Evolutionary conservation across 2,113 vertebrate species (phyloP).

Genomic region (Limanda limanda): DNA sequence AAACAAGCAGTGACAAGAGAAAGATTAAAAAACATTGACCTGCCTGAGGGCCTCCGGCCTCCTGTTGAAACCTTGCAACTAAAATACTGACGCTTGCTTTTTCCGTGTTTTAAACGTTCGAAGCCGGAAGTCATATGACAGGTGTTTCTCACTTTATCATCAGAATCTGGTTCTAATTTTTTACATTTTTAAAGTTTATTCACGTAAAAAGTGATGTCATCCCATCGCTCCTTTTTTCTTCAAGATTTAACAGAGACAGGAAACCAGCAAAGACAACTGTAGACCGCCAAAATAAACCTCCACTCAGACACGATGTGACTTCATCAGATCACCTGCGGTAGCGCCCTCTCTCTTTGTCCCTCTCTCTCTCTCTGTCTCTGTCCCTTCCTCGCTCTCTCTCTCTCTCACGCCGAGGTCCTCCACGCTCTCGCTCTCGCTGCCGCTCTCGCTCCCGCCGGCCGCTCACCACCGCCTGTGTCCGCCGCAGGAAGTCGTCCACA

Average conservation of each 20-base stretch:
- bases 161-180: conserved; percentile 11
- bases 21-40: background rate
- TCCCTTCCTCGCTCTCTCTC: conserved; percentile 84
- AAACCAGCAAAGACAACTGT: conserved; percentile 13
- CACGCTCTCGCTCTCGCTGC: conserved; percentile 91
- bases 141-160: background rate
- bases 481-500: conserved; percentile 96
- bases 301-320: conserved; percentile 13
- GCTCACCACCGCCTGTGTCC: conserved; percentile 96
- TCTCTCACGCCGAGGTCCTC: conserved; percentile 82
- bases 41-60: background rate
- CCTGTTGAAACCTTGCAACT: background rate
- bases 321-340: conserved; percentile 85
- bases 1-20: conserved; percentile 10
- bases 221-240: background rate
- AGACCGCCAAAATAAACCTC: conserved; percentile 37
- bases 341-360: conserved; percentile 93
- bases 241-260: conserved; percentile 3
- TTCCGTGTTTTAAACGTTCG: background rate
- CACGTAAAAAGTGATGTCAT: conserved; percentile 28
- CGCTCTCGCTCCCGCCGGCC: conserved; percentile 92
- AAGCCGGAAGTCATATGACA: background rate
- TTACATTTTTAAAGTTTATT: conserved; percentile 15
- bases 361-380: conserved; percentile 88
- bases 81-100: conserved; percentile 1